Evolutionary conservation across 2,113 vertebrate species (phyloP).

Genomic region (Patagioenas fasciata): DNA sequence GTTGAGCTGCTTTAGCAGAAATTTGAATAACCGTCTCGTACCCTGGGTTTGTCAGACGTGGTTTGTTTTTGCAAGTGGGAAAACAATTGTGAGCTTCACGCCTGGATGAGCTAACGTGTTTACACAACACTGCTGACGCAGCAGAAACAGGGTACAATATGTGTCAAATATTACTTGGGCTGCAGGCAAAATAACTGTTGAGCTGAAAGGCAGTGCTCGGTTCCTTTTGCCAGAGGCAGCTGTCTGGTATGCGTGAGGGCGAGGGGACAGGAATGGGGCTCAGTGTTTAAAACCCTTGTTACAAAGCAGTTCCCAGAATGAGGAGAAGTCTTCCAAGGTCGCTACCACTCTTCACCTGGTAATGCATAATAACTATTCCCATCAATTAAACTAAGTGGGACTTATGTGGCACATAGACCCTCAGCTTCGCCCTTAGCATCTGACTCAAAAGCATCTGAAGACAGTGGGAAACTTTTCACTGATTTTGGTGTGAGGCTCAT

Average conservation of each 20-base stretch:
- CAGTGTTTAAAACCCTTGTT: not conserved
- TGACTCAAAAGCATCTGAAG: not conserved
- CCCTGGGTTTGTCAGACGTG: not conserved
- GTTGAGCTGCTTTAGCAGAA: constrained; percentile 1
- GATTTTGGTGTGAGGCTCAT: not conserved
- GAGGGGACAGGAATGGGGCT: not conserved
- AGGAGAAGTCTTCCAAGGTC: not conserved
- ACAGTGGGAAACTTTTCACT: not conserved
- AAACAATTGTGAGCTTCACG: constrained; percentile 2
- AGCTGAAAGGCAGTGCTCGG: constrained; percentile 25
- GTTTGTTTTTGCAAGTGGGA: constrained; percentile 38
- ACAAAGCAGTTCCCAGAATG: not conserved
- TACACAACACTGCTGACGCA: constrained; percentile 17
- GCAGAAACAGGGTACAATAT: constrained; percentile 25
- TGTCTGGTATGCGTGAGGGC: fast-evolving
- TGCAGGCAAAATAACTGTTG: constrained; percentile 21
- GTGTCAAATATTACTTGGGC: constrained; percentile 46
- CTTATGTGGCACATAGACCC: not conserved
- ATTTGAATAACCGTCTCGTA: not conserved
- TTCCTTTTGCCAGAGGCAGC: not conserved
- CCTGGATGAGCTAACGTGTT: constrained; percentile 10
- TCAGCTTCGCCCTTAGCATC: not conserved
- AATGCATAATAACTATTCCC: not conserved
- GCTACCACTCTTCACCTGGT: not conserved
- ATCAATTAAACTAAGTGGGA: not conserved